phyloP scores from a whole-genome alignment of 2,113 vertebrate genomes.

The Hypomesus transpacificus region DNA sequence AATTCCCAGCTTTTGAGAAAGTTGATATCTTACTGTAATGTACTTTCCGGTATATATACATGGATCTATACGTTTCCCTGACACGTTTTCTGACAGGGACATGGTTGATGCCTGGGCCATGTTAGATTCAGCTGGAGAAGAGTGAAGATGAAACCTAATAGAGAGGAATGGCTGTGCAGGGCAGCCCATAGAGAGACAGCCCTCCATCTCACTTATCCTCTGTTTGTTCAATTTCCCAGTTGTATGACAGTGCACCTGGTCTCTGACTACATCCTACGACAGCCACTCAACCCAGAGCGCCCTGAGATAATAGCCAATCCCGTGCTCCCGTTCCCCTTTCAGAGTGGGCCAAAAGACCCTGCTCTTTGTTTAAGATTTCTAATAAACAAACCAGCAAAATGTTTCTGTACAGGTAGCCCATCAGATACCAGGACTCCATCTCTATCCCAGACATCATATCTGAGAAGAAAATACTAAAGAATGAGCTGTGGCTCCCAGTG shows the following conservation, averaged over 20 bases:
- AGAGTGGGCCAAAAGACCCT: conserved; percentile 59
- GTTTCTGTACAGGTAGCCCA: conserved; percentile 30
- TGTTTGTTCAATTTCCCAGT: conserved; percentile 74
- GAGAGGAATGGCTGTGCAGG: conserved; percentile 53
- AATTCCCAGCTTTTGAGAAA: conserved; percentile 40
- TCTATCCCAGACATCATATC: conserved; percentile 51
- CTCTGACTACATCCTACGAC: conserved; percentile 52
- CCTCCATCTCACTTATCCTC: conserved; percentile 73
- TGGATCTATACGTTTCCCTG: not conserved
- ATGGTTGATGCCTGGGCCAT: conserved; percentile 22
- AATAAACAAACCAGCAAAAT: conserved; percentile 54
- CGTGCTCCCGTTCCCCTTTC: conserved; percentile 49
- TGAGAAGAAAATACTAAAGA: not conserved
- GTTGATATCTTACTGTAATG: conserved; percentile 25
- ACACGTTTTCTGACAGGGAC: conserved; percentile 26
- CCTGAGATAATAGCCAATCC: conserved; percentile 66
- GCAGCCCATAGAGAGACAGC: conserved; percentile 54
- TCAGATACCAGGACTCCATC: conserved; percentile 45
- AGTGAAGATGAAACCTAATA: conserved; percentile 55
- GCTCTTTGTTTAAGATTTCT: conserved; percentile 68
- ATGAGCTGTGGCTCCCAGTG: not conserved
- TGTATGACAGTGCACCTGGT: conserved; percentile 65
- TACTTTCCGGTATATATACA: conserved; percentile 21
- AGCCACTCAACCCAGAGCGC: conserved; percentile 37
- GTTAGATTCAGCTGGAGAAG: conserved; percentile 34